Conservation (phyloP, 2,113 vertebrate genomes). For the Aptenodytes forsteri region DNA sequence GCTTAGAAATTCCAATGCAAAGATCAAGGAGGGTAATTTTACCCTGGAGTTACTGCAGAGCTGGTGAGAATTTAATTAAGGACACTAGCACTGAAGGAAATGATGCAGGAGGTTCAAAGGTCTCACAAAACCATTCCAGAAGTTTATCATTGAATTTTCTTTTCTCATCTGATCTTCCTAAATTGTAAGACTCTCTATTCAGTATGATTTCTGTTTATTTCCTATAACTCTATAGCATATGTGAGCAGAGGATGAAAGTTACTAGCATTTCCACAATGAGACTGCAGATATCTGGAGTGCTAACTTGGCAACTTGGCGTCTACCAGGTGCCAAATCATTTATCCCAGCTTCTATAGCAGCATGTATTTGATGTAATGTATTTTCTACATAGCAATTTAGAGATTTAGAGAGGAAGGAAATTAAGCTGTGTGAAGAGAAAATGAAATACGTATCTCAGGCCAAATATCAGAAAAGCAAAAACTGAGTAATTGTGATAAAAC, state of each 20-base stretch:
- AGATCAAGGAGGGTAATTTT: not conserved
- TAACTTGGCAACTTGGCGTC: not conserved
- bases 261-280: not conserved
- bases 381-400: not conserved
- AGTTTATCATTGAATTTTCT: not conserved
- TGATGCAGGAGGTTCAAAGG: not conserved
- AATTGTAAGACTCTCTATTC: not conserved
- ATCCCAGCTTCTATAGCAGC: not conserved
- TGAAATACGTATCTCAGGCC: not conserved
- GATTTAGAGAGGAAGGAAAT: conserved; percentile 34
- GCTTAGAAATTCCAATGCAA: not conserved
- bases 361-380: not conserved
- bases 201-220: conserved; percentile 23
- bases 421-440: conserved; percentile 1
- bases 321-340: not conserved
- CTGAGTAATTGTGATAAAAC: not conserved
- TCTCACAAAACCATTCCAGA: not conserved
- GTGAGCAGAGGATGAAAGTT: not conserved
- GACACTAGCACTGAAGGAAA: not conserved
- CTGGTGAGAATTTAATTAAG: not conserved
- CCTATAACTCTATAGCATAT: not conserved
- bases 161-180: not conserved
- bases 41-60: not conserved
- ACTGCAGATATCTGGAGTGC: not conserved
- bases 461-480: not conserved